Base-by-base conservation (phyloP, 2,797 vertebrate genomes). In the Chelon auratus region DNA sequence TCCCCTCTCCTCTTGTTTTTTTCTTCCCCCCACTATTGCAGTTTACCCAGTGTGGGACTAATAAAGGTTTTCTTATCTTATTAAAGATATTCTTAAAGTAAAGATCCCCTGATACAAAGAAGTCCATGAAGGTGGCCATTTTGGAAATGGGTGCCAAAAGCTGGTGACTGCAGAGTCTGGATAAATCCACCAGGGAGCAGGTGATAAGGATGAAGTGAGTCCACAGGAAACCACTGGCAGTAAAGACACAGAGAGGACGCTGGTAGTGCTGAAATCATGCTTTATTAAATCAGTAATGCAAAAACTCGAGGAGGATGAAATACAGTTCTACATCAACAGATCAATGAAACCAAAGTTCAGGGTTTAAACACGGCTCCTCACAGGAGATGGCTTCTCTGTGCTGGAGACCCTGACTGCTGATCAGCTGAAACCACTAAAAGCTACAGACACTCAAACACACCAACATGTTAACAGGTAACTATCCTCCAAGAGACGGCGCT, bases 181-280 rank as follows among this genome's bases (percentile, higher is more conserved):
- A 33, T 33, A 8, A 5, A 33, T 33, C 30, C 30, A 33, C 30
- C 30, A 33, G 30, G 30, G 30, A 12, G 10, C 39, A 40, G 39
- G 3, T 7, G 3, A 7, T 12, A 1, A 13, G 39, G 39, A 40
- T 40, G 39, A 13, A 40, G 9, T 40, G 39, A 8, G 9, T 10
- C 10, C 9, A 1, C 10, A 40, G 58, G 37, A 3, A n/a, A 26
- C 4, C 48, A 52, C 22, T 12, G 5, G 45, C 24, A 81, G 55
- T 17, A 40, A 77, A 2, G 18, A 75, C 13, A 82, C 78, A 54
- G 33, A 85, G 26, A 53, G 47, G 11, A 15, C 12, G 57, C 82
- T 77, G 91, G 77, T 96, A 92, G 96, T 98, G 97, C 97, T 96
- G 96, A 96, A 96, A 97, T 95, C 98, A 97, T 97, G 96, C 97